Percentiles rank a stretch among this genome's conserved stretches.
Evolutionary conservation across 1,140 invertebrate genomes (phyloP).

Genomic region (Cephus cinctus): DNA sequence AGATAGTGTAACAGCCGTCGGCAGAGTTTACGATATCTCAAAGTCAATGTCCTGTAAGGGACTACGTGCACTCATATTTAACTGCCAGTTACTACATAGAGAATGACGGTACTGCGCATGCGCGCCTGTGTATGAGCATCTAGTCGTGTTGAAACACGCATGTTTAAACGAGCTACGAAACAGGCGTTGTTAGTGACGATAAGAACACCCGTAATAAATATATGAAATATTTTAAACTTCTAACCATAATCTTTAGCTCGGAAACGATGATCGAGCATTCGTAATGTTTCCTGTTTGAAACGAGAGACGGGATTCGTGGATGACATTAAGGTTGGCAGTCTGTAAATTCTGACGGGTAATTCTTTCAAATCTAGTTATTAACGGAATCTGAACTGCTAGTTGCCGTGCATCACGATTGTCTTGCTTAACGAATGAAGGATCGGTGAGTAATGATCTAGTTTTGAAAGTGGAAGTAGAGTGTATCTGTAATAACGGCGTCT

Average conservation of each 20-base stretch:
- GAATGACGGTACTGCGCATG: conserved; percentile 16
- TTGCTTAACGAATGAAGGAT: too few species aligned
- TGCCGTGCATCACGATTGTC: too few species aligned
- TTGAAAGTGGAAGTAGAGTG: too few species aligned
- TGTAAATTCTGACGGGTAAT: too few species aligned
- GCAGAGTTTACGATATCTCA: conserved; percentile 50
- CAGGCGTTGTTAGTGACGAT: conserved; percentile 7
- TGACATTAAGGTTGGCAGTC: too few species aligned
- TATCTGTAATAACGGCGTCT: too few species aligned
- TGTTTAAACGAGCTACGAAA: conserved; percentile 17
- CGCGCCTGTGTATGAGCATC: conserved; percentile 21
- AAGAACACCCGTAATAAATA: background rate
- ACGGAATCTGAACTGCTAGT: too few species aligned
- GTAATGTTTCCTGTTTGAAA: too few species aligned
- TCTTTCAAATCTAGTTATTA: too few species aligned
- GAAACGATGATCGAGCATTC: too few species aligned
- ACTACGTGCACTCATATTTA: conserved; percentile 36
- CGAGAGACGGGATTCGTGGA: too few species aligned
- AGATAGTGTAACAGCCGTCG: conserved; percentile 41
- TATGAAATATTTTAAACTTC: background rate
- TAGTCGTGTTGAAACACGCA: background rate
- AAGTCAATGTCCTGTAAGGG: conserved; percentile 58
- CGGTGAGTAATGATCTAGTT: too few species aligned
- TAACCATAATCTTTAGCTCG: conserved; percentile 34
- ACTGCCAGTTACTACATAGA: conserved; percentile 9